phyloP scores from a whole-genome alignment of 2,797 vertebrate species.

The Paramormyrops hopkinsi region DNA sequence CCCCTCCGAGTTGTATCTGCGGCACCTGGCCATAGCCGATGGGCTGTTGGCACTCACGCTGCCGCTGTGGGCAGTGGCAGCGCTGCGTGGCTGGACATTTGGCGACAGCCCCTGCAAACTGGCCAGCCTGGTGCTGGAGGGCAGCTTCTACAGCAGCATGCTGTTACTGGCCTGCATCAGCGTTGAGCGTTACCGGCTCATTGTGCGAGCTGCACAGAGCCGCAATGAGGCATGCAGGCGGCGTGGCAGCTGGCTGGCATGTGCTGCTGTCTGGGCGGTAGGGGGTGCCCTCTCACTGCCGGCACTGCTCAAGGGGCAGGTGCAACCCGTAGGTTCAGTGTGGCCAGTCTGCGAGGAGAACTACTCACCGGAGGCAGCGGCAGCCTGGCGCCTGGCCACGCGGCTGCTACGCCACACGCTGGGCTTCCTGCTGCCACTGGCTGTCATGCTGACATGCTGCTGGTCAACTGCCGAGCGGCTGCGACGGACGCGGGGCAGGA shows the following conservation, averaged over 20 bases:
- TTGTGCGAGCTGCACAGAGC: conserved; percentile 48
- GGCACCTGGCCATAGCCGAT: conserved; percentile 56
- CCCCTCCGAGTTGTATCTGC: conserved; percentile 61
- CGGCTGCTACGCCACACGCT: conserved; percentile 50
- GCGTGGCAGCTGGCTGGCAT: conserved; percentile 37
- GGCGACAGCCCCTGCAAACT: conserved; percentile 56
- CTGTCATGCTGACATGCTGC: conserved; percentile 57
- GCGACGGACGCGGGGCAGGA: conserved; percentile 46
- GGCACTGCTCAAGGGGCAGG: conserved; percentile 37
- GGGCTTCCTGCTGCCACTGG: conserved; percentile 57
- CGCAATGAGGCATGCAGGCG: conserved; percentile 35
- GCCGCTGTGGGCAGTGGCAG: conserved; percentile 56
- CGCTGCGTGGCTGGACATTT: conserved; percentile 54
- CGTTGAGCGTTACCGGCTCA: conserved; percentile 60
- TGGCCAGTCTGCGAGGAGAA: conserved; percentile 35
- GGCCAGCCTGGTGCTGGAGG: conserved; percentile 52
- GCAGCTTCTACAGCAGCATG: conserved; percentile 64
- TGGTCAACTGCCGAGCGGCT: conserved; percentile 54
- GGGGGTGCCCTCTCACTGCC: conserved; percentile 51
- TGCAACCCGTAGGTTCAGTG: rapidly evolving
- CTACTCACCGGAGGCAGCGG: conserved; percentile 36
- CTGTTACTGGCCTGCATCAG: conserved; percentile 65
- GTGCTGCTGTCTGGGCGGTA: conserved; percentile 45
- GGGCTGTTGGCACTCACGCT: conserved; percentile 55
- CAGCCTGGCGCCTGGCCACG: conserved; percentile 51